These are phyloP conservation scores for Python bivittatus DNA, from an alignment of 2,113 vertebrate species.

Conservation along the genomic window DNA sequence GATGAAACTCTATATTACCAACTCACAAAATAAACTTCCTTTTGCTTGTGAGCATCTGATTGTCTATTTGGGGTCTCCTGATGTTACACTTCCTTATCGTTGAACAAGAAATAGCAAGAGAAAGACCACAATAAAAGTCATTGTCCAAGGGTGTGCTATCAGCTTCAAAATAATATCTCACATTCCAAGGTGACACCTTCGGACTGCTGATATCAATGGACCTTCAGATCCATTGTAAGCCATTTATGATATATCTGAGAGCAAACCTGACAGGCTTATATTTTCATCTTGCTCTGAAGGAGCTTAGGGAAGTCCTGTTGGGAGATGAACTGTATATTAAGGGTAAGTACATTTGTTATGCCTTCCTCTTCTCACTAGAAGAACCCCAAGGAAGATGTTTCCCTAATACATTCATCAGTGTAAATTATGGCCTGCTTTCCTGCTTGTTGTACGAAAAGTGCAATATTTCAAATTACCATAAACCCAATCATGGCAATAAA, in stretches of 20 bases:
- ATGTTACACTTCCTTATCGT: not conserved
- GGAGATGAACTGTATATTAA: not conserved
- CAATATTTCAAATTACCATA: constrained; percentile 42
- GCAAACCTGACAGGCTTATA: accelerated
- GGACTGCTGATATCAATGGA: not conserved
- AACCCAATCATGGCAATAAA: constrained; percentile 50
- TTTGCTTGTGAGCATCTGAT: not conserved
- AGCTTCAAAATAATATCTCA: not conserved
- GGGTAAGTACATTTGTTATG: constrained; percentile 16
- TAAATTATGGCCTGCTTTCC: constrained; percentile 45
- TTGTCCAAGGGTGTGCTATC: not conserved
- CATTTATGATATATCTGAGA: not conserved
- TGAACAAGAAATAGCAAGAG: not conserved
- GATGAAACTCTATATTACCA: no score
- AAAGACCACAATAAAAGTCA: not conserved
- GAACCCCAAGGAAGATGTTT: not conserved
- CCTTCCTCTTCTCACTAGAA: constrained; percentile 20
- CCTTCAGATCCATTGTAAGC: not conserved
- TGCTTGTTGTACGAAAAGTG: constrained; percentile 11
- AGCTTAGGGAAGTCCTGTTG: not conserved
- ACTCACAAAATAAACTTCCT: not conserved
- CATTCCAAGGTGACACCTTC: not conserved
- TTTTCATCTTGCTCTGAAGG: constrained; percentile 3
- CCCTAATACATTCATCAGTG: not conserved
- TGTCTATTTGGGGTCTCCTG: not conserved